These are phyloP conservation scores for Melanophora roralis DNA, from an alignment of 2,888 invertebrate species.

Conservation along the genomic window DNA sequence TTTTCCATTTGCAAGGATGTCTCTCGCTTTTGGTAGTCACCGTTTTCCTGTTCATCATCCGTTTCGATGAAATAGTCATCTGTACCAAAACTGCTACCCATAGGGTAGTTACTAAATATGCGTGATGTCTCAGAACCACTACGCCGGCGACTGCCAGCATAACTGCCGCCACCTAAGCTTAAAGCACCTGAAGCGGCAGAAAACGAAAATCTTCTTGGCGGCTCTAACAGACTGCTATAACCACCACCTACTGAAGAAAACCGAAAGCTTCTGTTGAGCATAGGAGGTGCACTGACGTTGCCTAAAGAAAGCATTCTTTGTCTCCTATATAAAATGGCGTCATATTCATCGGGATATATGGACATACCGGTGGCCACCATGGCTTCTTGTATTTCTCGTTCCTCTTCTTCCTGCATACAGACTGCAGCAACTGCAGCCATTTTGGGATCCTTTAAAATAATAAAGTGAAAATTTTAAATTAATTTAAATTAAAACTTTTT, in stretches of 20 bases:
- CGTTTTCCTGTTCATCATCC: slow-evolving; percentile 77
- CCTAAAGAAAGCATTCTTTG: slow-evolving; percentile 82
- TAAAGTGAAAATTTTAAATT: not conserved
- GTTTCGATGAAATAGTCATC: slow-evolving; percentile 77
- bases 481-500: no score
- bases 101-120: slow-evolving; percentile 76
- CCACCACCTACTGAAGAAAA: slow-evolving; percentile 83
- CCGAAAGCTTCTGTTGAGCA: slow-evolving; percentile 78
- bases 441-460: slow-evolving; percentile 81
- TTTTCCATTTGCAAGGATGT: slow-evolving; percentile 64
- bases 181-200: slow-evolving; percentile 70
- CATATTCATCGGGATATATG: slow-evolving; percentile 78
- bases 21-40: slow-evolving; percentile 77
- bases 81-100: slow-evolving; percentile 77
- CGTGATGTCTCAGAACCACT: slow-evolving; percentile 81
- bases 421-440: slow-evolving; percentile 88
- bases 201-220: slow-evolving; percentile 81
- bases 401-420: slow-evolving; percentile 86
- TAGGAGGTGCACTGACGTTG: slow-evolving; percentile 81
- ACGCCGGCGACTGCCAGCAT: slow-evolving; percentile 80
- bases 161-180: slow-evolving; percentile 69
- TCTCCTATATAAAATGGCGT: slow-evolving; percentile 78
- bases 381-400: slow-evolving; percentile 85
- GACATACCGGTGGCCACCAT: slow-evolving; percentile 82
- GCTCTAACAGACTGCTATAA: slow-evolving; percentile 84